These are phyloP conservation scores for Quadriops clusia DNA, from an alignment of 2,888 invertebrate genomes.

Conservation along the genomic window DNA sequence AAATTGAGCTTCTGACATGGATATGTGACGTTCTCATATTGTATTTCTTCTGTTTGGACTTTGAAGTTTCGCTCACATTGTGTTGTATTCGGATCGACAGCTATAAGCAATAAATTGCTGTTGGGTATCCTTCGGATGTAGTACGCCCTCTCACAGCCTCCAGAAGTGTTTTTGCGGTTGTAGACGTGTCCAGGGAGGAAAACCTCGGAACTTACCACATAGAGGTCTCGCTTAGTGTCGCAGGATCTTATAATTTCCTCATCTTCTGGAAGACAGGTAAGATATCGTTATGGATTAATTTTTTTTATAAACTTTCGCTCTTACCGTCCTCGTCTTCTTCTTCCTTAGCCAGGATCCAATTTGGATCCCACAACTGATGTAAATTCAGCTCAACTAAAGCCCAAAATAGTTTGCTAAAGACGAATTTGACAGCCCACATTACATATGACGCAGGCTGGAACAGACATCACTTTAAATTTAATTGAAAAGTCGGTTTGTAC, in stretches of 20 bases:
- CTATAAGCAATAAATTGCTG: constrained; percentile 67
- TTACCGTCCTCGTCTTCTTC: constrained; percentile 38
- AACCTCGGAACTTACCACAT: constrained; percentile 48
- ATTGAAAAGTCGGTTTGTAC: too few relatives aligned
- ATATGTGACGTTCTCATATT: constrained; percentile 37
- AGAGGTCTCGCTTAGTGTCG: constrained; percentile 60
- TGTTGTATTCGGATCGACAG: constrained; percentile 47
- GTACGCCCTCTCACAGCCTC: constrained; percentile 46
- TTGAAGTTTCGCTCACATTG: constrained; percentile 37
- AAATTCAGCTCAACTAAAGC: constrained; percentile 26
- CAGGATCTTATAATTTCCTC: constrained; percentile 38
- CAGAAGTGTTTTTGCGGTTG: constrained; percentile 32
- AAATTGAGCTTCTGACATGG: constrained; percentile 68
- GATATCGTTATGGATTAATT: too few relatives aligned
- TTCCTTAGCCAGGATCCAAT: constrained; percentile 20
- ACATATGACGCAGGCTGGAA: constrained; percentile 37
- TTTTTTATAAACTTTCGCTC: too few relatives aligned
- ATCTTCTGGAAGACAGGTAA: too few relatives aligned
- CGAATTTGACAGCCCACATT: constrained; percentile 35
- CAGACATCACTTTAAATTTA: constrained; percentile 9
- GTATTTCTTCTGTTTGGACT: constrained; percentile 40
- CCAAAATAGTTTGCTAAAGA: constrained; percentile 33
- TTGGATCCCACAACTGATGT: constrained; percentile 21
- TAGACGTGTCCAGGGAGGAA: constrained; percentile 34
- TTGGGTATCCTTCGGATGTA: constrained; percentile 61